These are phyloP conservation scores for Drosophila willistoni DNA, from an alignment of 1,140 invertebrate species.

Conservation along the genomic window DNA sequence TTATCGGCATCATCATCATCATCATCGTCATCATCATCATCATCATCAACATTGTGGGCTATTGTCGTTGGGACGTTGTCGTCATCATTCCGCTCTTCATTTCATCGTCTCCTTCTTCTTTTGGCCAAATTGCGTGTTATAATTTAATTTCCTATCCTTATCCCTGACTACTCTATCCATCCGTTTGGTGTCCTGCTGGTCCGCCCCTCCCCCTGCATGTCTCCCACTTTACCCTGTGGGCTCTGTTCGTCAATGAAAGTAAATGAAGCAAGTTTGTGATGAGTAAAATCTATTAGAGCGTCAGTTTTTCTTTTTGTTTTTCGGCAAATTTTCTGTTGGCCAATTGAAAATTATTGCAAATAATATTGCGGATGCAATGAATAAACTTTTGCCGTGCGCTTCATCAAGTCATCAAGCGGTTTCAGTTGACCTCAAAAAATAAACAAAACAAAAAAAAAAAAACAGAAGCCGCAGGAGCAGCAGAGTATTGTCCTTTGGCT, in stretches of 20 bases:
- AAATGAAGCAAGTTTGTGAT: conserved; percentile 10
- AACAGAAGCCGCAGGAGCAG: conserved; percentile 10
- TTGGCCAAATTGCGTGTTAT: conserved; percentile 61
- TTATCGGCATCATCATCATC: conserved; percentile 44
- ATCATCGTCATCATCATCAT: background rate
- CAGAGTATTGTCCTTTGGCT: conserved; percentile 17
- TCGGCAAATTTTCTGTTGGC: background rate
- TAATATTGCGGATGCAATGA: background rate
- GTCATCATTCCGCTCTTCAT: background rate
- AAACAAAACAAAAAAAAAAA: conserved; percentile 1
- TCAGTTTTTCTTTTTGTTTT: background rate
- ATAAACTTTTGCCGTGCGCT: conserved; percentile 2
- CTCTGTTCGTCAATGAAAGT: conserved; percentile 2
- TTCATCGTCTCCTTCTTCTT: conserved; percentile 14
- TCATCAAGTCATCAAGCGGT: background rate
- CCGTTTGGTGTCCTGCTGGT: background rate
- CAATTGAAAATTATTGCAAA: background rate
- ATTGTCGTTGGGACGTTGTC: conserved; percentile 6
- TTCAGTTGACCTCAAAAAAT: background rate
- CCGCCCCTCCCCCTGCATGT: background rate
- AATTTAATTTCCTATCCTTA: conserved; percentile 59
- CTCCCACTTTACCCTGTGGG: background rate
- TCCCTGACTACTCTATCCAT: background rate
- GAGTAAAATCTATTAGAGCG: conserved; percentile 1
- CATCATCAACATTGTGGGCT: background rate